A percentile compares a stretch with the other conserved stretches of the same genome.
These are phyloP conservation scores for Odocoileus virginianus DNA, from an alignment of 2,113 vertebrate species.

Conservation along the genomic window DNA sequence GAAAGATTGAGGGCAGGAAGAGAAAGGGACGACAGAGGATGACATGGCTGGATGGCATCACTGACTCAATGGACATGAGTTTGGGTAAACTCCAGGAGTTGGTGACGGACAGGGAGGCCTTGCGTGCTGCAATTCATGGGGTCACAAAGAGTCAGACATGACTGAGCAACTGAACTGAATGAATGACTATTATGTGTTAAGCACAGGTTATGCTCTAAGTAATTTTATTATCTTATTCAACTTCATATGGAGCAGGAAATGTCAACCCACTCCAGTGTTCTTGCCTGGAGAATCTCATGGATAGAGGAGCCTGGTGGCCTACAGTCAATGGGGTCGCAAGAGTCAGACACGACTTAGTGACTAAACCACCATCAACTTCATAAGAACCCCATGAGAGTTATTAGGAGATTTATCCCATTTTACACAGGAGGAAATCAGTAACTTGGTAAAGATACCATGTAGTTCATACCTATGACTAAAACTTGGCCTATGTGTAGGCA, in stretches of 20 bases:
- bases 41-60: too few species aligned
- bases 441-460: background rate
- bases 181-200: background rate
- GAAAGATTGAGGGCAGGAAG: too few species aligned
- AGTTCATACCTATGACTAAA: background rate
- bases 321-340: background rate
- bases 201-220: background rate
- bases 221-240: slow-evolving; percentile 32
- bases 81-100: too few species aligned
- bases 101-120: too few species aligned
- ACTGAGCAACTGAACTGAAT: background rate
- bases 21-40: too few species aligned
- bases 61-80: too few species aligned
- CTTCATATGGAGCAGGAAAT: background rate
- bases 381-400: background rate
- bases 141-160: too few species aligned
- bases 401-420: background rate
- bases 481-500: background rate
- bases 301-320: background rate
- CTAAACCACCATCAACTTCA: background rate
- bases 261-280: background rate
- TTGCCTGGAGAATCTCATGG: background rate
- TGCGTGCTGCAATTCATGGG: too few species aligned
- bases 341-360: background rate
- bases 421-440: slow-evolving; percentile 8